phyloP scores from a whole-genome alignment of 2,888 invertebrate genomes.

The Apamea sordens region DNA sequence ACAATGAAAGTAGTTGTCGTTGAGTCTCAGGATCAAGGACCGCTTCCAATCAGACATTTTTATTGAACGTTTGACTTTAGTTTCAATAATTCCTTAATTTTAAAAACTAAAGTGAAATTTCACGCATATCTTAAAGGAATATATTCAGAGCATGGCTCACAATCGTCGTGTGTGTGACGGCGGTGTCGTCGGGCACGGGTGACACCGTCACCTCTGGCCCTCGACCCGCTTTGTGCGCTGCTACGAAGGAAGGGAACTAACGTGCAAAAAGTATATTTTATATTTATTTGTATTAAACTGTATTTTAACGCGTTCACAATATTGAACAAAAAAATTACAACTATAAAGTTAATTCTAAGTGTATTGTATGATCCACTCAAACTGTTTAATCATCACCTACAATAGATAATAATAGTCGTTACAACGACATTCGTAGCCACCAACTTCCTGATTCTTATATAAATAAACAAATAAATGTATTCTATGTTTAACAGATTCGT shows the following conservation, averaged over 20 bases:
- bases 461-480: not conserved
- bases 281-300: not conserved
- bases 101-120: not conserved
- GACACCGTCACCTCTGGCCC: constrained; percentile 65
- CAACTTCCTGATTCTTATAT: not conserved
- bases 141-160: constrained; percentile 8
- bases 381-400: not conserved
- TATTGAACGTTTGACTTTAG: not conserved
- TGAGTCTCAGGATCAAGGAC: constrained; percentile 39
- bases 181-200: constrained; percentile 28
- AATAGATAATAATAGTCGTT: not conserved
- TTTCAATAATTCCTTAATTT: constrained; percentile 8
- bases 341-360: not conserved
- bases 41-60: not conserved
- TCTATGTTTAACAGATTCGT: not conserved
- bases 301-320: not conserved
- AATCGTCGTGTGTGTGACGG: constrained; percentile 24
- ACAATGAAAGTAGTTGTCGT: constrained; percentile 43
- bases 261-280: constrained; percentile 31
- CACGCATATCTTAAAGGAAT: not conserved
- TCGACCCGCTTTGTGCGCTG: constrained; percentile 40
- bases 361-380: not conserved
- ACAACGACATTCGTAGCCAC: not conserved
- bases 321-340: not conserved
- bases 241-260: constrained; percentile 50